Evolutionary conservation across 2,113 vertebrate genomes (phyloP).

Genomic region (Axis porcinus): DNA sequence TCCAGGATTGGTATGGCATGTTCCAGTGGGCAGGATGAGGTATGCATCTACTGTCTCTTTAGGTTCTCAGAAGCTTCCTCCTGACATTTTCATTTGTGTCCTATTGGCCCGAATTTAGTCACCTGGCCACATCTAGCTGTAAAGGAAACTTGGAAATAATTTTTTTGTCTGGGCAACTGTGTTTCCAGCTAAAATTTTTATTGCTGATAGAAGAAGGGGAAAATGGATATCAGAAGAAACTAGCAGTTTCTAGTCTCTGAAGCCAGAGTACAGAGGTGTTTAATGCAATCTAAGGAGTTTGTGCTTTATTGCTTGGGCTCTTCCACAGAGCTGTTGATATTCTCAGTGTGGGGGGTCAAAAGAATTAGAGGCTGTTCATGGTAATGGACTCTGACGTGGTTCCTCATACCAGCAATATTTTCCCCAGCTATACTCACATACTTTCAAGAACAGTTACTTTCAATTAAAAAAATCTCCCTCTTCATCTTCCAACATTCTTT

Average conservation of each 20-base stretch:
- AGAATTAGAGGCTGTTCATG: neutral
- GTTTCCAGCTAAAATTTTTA: neutral
- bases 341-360: neutral
- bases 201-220: neutral
- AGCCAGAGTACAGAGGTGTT: neutral
- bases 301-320: neutral
- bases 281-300: neutral
- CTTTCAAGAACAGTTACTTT: neutral
- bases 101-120: neutral
- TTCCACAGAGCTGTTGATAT: neutral
- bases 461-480: neutral
- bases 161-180: neutral
- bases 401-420: neutral
- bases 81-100: neutral
- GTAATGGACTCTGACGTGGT: neutral
- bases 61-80: neutral
- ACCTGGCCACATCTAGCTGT: neutral
- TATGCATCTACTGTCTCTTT: neutral
- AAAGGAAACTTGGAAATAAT: neutral
- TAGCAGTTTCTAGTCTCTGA: neutral
- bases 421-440: neutral
- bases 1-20: neutral
- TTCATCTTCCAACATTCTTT: neutral
- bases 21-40: neutral
- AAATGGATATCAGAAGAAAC: neutral